Evolutionary conservation across 2,888 invertebrate genomes (phyloP).

Genomic region (Dysmachus trigonus): DNA sequence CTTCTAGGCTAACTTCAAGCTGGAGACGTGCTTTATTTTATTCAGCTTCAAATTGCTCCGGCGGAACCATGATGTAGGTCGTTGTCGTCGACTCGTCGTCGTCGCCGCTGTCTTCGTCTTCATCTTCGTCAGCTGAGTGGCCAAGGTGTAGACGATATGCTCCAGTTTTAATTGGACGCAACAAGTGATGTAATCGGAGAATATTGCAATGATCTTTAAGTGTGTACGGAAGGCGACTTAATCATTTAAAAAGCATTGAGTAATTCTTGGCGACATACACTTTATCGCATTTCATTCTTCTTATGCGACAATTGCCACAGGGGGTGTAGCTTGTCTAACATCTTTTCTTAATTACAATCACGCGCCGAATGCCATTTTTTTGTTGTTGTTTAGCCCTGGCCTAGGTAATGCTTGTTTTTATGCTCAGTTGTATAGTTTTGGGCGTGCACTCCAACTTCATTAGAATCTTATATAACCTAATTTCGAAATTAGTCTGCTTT

Average conservation of each 20-base stretch:
- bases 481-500: neutral
- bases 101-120: neutral
- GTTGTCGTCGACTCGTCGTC: neutral
- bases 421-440: neutral
- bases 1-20: neutral
- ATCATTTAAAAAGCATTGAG: constrained; percentile 14
- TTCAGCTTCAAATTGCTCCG: constrained; percentile 13
- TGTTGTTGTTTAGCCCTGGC: neutral
- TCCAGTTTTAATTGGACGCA: constrained; percentile 32
- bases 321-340: neutral
- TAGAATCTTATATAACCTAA: neutral
- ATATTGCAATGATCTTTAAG: constrained; percentile 14
- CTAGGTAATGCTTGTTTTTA: neutral
- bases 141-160: constrained; percentile 30
- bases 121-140: constrained; percentile 18
- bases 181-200: constrained; percentile 31
- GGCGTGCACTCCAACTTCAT: neutral
- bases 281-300: neutral
- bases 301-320: neutral
- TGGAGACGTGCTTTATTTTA: neutral
- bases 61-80: constrained; percentile 26
- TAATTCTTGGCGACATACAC: neutral
- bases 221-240: constrained; percentile 19
- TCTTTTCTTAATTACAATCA: neutral
- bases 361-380: neutral